Conservation (phyloP, 2,888 invertebrate species). For the Aromia moschata region DNA sequence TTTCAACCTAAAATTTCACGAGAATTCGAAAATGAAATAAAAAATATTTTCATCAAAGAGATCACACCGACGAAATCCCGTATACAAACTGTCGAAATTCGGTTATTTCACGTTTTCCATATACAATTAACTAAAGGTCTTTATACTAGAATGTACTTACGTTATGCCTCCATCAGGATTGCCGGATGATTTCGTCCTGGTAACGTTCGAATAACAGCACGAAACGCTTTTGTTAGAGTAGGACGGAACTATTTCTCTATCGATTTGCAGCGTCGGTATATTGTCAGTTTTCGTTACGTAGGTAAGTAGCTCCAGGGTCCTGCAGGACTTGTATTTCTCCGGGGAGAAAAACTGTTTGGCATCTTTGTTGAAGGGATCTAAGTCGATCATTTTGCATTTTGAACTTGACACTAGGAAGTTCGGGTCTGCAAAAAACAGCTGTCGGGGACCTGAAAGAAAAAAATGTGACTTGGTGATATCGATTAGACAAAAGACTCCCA, state of each 20-base stretch:
- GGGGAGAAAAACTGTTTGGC: slow-evolving; percentile 66
- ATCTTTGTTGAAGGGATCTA: slow-evolving; percentile 69
- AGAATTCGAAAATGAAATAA: too few relatives aligned
- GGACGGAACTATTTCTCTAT: slow-evolving; percentile 48
- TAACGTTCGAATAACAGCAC: slow-evolving; percentile 55
- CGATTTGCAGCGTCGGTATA: slow-evolving; percentile 54
- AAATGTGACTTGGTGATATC: too few relatives aligned
- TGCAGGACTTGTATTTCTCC: slow-evolving; percentile 67
- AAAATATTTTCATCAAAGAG: too few relatives aligned
- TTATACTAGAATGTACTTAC: slow-evolving; percentile 41
- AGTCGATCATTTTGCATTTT: slow-evolving; percentile 71
- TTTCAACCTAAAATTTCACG: too few relatives aligned
- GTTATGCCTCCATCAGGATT: slow-evolving; percentile 50
- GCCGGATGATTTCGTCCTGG: slow-evolving; percentile 39
- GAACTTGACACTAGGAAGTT: slow-evolving; percentile 69
- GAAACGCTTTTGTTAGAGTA: slow-evolving; percentile 49
- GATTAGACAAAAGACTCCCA: not conserved
- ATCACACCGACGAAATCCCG: too few relatives aligned
- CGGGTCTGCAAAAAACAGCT: slow-evolving; percentile 45
- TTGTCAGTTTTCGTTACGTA: slow-evolving; percentile 54
- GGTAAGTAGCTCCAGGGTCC: slow-evolving; percentile 57
- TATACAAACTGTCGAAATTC: too few relatives aligned
- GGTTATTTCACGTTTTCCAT: too few relatives aligned
- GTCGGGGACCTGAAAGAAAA: too few relatives aligned
- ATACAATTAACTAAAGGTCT: too few relatives aligned